A percentile compares a stretch with the other conserved stretches of the same genome.
These are phyloP conservation scores for Carcharodon carcharias DNA, from an alignment of 2,797 vertebrate species.

Conservation along the genomic window DNA sequence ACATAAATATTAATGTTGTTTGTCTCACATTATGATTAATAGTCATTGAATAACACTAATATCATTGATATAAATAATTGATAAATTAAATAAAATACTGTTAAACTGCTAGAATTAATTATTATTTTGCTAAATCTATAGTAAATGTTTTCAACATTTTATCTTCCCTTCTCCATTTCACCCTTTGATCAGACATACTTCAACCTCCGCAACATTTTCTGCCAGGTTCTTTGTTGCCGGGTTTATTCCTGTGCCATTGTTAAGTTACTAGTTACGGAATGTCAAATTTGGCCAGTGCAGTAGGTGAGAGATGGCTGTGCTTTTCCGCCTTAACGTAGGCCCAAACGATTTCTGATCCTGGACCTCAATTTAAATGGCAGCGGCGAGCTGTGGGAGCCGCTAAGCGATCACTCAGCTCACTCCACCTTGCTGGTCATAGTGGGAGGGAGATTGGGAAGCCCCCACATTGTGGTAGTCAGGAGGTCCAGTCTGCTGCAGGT, in stretches of 20 bases:
- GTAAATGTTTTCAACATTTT: not conserved
- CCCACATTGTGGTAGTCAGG: no score
- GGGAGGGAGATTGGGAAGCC: no score
- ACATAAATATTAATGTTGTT: constrained; percentile 18
- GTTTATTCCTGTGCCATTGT: not conserved
- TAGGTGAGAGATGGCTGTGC: no score
- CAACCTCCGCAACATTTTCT: not conserved
- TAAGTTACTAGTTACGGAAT: not conserved
- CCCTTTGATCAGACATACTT: not conserved
- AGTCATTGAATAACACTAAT: not conserved
- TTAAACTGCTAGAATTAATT: constrained; percentile 1
- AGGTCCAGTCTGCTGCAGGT: no score
- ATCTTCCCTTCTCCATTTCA: not conserved
- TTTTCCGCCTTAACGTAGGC: no score
- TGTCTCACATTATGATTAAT: not conserved
- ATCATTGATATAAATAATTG: constrained; percentile 3
- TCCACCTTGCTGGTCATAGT: no score
- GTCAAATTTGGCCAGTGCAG: no score
- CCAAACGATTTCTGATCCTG: no score
- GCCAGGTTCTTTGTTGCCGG: not conserved
- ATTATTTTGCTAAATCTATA: constrained; percentile 9
- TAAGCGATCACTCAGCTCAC: no score
- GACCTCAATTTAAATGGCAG: no score
- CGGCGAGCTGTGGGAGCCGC: no score
- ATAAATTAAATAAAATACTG: not conserved